Percentiles rank a stretch among this genome's conserved stretches.
phyloP scores from a whole-genome alignment of 2,113 vertebrate species.

The Lagopus muta region DNA sequence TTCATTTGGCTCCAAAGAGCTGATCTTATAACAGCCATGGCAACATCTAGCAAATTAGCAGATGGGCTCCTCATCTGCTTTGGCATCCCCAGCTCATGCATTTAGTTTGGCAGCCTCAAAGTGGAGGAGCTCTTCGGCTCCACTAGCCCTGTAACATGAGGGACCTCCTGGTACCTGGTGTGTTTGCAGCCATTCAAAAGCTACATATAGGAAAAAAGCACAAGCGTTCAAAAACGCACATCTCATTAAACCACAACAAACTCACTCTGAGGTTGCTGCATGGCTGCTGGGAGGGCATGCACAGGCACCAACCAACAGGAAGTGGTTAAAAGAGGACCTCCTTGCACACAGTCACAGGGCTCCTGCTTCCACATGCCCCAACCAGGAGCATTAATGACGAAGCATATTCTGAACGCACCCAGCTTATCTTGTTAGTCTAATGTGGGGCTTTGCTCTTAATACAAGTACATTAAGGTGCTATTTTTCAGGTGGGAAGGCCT shows the following conservation, averaged over 20 bases:
- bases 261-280: neutral
- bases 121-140: neutral
- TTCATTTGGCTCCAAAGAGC: neutral
- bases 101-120: neutral
- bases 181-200: neutral
- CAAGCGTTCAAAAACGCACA: fast-evolving
- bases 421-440: neutral
- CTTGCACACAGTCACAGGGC: neutral
- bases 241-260: neutral
- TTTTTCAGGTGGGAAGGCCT: neutral
- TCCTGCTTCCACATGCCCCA: neutral
- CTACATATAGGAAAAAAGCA: neutral
- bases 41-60: neutral
- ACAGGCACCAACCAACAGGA: too few species aligned
- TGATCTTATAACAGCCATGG: neutral
- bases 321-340: neutral
- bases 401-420: neutral
- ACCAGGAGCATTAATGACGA: neutral
- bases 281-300: fast-evolving
- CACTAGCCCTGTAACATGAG: neutral
- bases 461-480: neutral
- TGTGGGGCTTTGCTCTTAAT: fast-evolving
- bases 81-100: neutral
- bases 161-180: fast-evolving
- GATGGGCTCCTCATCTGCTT: neutral